A percentile compares a stretch with the other conserved stretches of the same genome.
Conservation (phyloP, 53 echinoderm and acorn worm genomes). For the Temnopleurus reevesii region DNA sequence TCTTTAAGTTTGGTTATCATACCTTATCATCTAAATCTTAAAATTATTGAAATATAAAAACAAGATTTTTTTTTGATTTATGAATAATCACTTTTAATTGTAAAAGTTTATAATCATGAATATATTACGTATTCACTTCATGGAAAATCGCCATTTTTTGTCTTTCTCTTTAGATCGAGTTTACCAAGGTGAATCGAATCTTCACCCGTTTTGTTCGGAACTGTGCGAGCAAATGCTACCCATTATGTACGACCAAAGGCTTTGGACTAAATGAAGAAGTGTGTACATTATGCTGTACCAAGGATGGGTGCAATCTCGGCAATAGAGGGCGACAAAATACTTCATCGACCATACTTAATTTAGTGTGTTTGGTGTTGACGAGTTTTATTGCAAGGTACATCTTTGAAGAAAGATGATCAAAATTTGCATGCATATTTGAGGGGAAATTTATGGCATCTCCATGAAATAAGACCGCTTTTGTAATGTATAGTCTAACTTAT, state of each 20-base stretch:
- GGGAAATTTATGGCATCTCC: too few species aligned
- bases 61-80: too few species aligned
- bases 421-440: too few species aligned
- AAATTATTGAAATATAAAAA: too few species aligned
- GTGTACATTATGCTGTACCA: conserved; percentile 48
- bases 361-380: neutral
- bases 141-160: neutral
- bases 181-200: conserved; percentile 46
- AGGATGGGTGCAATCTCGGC: conserved; percentile 58
- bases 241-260: conserved; percentile 29
- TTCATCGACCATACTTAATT: neutral
- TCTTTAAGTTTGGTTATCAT: too few species aligned
- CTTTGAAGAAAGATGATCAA: too few species aligned
- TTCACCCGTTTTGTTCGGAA: conserved; percentile 43
- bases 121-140: too few species aligned
- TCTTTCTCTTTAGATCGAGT: conserved; percentile 41
- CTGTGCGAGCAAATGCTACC: conserved; percentile 25
- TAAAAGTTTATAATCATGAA: too few species aligned
- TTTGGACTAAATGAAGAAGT: conserved; percentile 50
- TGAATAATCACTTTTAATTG: too few species aligned
- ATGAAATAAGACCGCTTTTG: too few species aligned
- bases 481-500: too few species aligned
- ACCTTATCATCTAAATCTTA: too few species aligned
- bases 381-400: neutral
- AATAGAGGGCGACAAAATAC: conserved; percentile 17